Evolutionary conservation across 2,888 invertebrate genomes (phyloP), one percentile per base, ranked within the genome.

Genomic region (Eupithecia insigniata): DNA sequence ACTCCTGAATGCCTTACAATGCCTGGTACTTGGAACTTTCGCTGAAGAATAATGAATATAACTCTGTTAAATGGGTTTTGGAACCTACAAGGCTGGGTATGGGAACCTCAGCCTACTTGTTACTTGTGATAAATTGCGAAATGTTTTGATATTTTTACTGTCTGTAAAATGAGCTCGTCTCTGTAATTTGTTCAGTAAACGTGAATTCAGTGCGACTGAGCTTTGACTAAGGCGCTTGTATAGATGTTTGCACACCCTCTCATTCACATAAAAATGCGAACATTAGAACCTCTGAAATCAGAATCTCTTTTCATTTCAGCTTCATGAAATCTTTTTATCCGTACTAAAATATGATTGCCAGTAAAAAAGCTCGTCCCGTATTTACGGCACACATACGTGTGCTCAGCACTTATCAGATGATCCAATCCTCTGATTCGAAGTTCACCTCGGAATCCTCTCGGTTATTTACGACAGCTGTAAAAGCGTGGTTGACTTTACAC

Each of bases 381-480:
- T 74, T 71, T 69, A 74, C 68, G 73, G 64, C 55, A 55, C 36
- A 51, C 60, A 28, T 60, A 67, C 55, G 55, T 55, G 55, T 66
- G 68, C 68, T 73, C 66, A 28, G 55, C 73, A 71, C 69, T 74
- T 74, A 74, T 69, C 71, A 71, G 66, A 55, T 60, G 73, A 70
- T 73, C 70, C 67, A 61, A 70, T 70, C 64, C 61, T 64, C 39
- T 36, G 61, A 36, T 22, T 67, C 55, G 46, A 64, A 22, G 67
- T 66, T 64, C 72, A 73, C 62, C 70, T 67, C 55, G 69, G 61
- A 66, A 60, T 61, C 66, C 66, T 66, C 43, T 51, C 61, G 66
- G n/a, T 62, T 74, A 67, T 74, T 74, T 74, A 74, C 66, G 73
- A 43, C 30, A 32, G 55, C 69, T 66, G 60, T 74, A 71, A 74